Percentiles rank a stretch among this genome's conserved stretches.
These are phyloP conservation scores for Aphrophora alni DNA, from an alignment of 2,888 invertebrate genomes.

Conservation along the genomic window DNA sequence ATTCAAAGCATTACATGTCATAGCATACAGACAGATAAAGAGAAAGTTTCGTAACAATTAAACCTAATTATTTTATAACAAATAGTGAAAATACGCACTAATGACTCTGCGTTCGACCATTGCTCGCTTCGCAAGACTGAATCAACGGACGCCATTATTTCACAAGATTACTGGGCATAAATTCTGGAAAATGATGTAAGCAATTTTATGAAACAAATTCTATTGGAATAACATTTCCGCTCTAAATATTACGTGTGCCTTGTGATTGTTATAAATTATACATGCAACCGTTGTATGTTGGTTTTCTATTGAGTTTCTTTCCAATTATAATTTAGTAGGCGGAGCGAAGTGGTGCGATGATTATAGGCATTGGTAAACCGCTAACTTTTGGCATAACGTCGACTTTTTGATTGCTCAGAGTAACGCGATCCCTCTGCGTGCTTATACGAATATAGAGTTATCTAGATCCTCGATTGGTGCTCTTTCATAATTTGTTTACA, in stretches of 20 bases:
- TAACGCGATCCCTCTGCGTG: constrained; percentile 29
- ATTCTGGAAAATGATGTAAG: background rate
- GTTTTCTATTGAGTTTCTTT: constrained; percentile 2
- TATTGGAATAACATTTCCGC: background rate
- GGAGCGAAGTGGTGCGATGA: background rate
- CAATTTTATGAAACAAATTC: constrained; percentile 5
- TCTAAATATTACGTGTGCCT: background rate
- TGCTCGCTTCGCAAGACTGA: background rate
- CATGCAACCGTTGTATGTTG: background rate
- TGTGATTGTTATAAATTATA: constrained; percentile 6
- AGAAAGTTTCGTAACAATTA: no score
- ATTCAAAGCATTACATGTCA: no score
- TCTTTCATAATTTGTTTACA: constrained; percentile 6
- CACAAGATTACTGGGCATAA: background rate
- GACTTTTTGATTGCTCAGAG: constrained; percentile 16
- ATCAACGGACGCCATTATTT: background rate
- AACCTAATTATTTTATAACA: no score
- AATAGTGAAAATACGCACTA: no score
- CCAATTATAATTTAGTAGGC: background rate
- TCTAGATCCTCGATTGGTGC: constrained; percentile 13
- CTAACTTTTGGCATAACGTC: constrained; percentile 6
- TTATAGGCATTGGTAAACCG: constrained; percentile 6
- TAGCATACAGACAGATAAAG: no score
- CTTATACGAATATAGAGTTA: background rate
- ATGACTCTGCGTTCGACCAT: background rate